Evolutionary conservation across 2,888 invertebrate genomes (phyloP).

Genomic region (Drosophila nigritarsus): DNA sequence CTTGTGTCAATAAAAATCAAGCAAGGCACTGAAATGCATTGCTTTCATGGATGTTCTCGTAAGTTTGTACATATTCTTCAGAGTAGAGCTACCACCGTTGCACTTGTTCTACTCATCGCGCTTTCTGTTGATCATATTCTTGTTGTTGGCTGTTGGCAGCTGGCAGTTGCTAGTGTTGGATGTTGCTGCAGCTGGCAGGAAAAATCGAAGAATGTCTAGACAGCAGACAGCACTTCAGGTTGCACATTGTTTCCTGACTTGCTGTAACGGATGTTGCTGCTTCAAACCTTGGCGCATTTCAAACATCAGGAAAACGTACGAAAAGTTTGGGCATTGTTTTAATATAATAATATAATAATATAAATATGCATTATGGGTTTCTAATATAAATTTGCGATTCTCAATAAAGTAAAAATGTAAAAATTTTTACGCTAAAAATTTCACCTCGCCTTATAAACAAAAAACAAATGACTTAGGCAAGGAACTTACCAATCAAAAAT

Average conservation of each 20-base stretch:
- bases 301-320: slow-evolving; percentile 14
- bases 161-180: slow-evolving; percentile 51
- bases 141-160: slow-evolving; percentile 29
- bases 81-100: slow-evolving; percentile 55
- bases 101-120: slow-evolving; percentile 74
- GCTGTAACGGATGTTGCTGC: slow-evolving; percentile 44
- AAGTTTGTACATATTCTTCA: slow-evolving; percentile 59
- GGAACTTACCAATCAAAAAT: slow-evolving; percentile 27
- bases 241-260: slow-evolving; percentile 82
- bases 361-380: neutral
- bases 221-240: slow-evolving; percentile 79
- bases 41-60: slow-evolving; percentile 58
- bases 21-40: slow-evolving; percentile 70
- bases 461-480: slow-evolving; percentile 43
- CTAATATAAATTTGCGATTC: neutral
- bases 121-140: slow-evolving; percentile 45
- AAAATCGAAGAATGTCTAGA: slow-evolving; percentile 79
- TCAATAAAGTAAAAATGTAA: neutral
- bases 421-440: neutral
- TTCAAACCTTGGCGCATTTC: slow-evolving; percentile 23
- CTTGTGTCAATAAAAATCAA: slow-evolving; percentile 81
- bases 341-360: neutral
- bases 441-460: neutral
- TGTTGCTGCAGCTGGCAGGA: slow-evolving; percentile 67
- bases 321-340: slow-evolving; percentile 22